A percentile compares a stretch with the other conserved stretches of the same genome.
Conservation (phyloP, 2,888 invertebrate species). For the Coleophora flavipennella region DNA sequence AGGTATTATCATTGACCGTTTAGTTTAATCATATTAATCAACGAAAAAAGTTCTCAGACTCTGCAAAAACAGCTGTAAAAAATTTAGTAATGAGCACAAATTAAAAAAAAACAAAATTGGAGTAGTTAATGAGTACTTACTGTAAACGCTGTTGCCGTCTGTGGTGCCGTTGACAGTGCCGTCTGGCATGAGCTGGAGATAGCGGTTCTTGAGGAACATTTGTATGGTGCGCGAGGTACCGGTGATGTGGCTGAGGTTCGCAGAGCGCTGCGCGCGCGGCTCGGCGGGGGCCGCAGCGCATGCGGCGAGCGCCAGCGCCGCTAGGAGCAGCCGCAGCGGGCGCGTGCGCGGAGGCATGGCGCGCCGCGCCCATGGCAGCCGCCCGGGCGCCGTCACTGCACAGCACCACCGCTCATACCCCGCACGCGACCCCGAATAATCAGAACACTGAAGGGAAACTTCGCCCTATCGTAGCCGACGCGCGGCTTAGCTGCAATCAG, state of each 20-base stretch:
- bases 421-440: slow-evolving; percentile 7
- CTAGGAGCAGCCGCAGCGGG: slow-evolving; percentile 67
- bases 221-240: slow-evolving; percentile 86
- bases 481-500: slow-evolving; percentile 15
- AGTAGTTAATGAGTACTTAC: slow-evolving; percentile 71
- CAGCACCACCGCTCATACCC: slow-evolving; percentile 45
- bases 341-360: slow-evolving; percentile 66
- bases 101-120: no score
- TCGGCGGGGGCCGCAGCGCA: slow-evolving; percentile 68
- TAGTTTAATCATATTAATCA: no score
- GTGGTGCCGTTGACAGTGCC: slow-evolving; percentile 89
- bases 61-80: no score
- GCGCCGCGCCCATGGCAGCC: slow-evolving; percentile 71
- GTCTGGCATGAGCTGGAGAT: slow-evolving; percentile 86
- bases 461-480: not conserved
- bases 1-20: not conserved
- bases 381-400: slow-evolving; percentile 68
- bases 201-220: slow-evolving; percentile 87
- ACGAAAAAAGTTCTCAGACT: no score
- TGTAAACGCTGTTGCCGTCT: slow-evolving; percentile 85
- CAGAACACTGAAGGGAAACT: not conserved
- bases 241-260: slow-evolving; percentile 85
- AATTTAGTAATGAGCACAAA: no score
- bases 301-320: slow-evolving; percentile 67
- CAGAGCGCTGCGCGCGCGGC: slow-evolving; percentile 81